These are phyloP conservation scores for Rhinogobio ventralis DNA, from an alignment of 2,797 vertebrate genomes.

Conservation along the genomic window DNA sequence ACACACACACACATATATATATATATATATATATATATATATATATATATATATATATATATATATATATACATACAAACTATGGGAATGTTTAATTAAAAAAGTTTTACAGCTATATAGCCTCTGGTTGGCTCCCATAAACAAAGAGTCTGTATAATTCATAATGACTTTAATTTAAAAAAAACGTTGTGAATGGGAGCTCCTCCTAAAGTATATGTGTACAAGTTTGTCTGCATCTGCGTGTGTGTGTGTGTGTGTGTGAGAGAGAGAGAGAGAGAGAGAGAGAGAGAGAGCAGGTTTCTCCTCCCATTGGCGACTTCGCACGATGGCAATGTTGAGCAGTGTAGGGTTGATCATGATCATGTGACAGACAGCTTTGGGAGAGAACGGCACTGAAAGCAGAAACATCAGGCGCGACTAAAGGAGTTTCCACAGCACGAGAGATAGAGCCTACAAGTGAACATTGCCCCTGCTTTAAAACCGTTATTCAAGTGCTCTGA, in stretches of 20 bases:
- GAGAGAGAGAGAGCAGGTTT: constrained; percentile 28
- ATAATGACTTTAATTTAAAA: not conserved
- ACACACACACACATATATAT: no score
- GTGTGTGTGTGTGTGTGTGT: no score
- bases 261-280: not conserved
- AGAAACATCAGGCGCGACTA: constrained; percentile 41
- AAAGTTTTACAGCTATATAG: not conserved
- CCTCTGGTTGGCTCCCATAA: not conserved
- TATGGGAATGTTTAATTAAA: not conserved
- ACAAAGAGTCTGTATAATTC: not conserved
- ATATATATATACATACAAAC: no score
- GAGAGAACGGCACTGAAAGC: constrained; percentile 66
- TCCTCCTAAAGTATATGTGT: not conserved
- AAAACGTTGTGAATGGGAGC: not conserved
- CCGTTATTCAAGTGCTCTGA: constrained; percentile 20
- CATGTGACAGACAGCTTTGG: constrained; percentile 78
- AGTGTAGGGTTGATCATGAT: constrained; percentile 73
- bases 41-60: no score
- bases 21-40: no score
- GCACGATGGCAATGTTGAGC: constrained; percentile 61
- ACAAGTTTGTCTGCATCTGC: constrained; percentile 3
- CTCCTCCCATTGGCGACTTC: constrained; percentile 56
- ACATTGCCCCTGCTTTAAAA: not conserved
- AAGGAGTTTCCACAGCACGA: constrained; percentile 44
- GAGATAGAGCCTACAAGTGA: not conserved